Evolutionary conservation across 1,140 invertebrate species (phyloP).

Genomic region (Olivierus martensii): DNA sequence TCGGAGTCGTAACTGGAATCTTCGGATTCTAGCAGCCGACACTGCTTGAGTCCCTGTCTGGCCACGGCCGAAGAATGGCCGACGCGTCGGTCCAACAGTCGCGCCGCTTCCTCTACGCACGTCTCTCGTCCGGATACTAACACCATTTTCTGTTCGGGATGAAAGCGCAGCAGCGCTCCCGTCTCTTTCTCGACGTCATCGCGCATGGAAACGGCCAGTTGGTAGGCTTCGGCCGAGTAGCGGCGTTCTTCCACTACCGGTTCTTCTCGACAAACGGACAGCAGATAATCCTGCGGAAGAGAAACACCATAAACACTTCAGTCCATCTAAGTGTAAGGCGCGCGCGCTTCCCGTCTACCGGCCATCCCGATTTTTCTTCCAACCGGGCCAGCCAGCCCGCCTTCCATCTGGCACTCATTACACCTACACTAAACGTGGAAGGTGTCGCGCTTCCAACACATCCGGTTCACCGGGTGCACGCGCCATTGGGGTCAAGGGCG

Average conservation of each 20-base stretch:
- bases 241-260: constrained; percentile 4
- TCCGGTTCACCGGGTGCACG: no score
- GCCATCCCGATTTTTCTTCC: no score
- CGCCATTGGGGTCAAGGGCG: no score
- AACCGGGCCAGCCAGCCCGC: no score
- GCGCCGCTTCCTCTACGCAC: constrained; percentile 9
- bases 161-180: constrained; percentile 9
- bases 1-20: constrained; percentile 80
- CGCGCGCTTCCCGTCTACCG: no score
- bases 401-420: no score
- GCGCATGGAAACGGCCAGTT: constrained; percentile 7
- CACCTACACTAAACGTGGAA: no score
- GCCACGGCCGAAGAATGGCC: neutral
- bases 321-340: no score
- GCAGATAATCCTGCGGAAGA: constrained; percentile 14
- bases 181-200: constrained; percentile 15
- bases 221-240: constrained; percentile 11
- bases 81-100: constrained; percentile 10
- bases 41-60: constrained; percentile 8
- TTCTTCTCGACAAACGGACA: constrained; percentile 12
- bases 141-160: constrained; percentile 4
- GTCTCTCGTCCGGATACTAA: constrained; percentile 8
- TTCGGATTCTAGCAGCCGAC: constrained; percentile 37
- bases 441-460: no score
- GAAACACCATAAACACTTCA: neutral